Base-by-base conservation (phyloP, 2,797 vertebrate species). In the Linurgus olivaceus region DNA sequence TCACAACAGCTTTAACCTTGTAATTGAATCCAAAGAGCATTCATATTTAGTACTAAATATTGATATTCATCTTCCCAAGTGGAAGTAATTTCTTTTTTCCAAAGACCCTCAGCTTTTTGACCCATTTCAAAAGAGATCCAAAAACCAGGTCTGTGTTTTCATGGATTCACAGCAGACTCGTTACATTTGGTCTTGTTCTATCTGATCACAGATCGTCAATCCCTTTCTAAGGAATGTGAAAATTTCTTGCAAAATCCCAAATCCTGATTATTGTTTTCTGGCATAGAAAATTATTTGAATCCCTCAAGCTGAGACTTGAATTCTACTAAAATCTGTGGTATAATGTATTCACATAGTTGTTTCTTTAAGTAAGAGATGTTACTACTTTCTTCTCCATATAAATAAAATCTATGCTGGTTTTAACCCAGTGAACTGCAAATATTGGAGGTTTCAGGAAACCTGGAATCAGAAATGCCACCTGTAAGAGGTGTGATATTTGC, bases 41-140 rank as follows among this genome's bases (percentile, higher is more conserved):
- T 89, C 2, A 13, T 50, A 31, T 70, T 73, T 23, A 62, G 9
- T 48, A 37, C 15, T 62, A 21, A 52, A 42, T 28, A 70, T 40
- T n/a, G 54, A 10, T 52, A 65, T 35, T 78, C 2, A 5, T 85
- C 13, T 65, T 87, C 47, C 28, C 18, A 45, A 59, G 24, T 35
- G 1, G 58, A 44, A 1, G 8, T 21, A 17, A 24, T 71, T 51
- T 51, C 2, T 54, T 73, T 76, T 61, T 33, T 13, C 4, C 40
- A 33, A 82, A 73, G 19, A 10, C 9, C 0, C 0, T 0, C 2
- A 45, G 18, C 6, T 67, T 83, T 25, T 31, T 47, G 1, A 54
- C 38, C 7, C 15, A 20, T 65, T 74, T 71, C 40, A 25, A 48
- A 72, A 59, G 45, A 40, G 3, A 63, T 31, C 37, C 4, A 67